phyloP scores from a whole-genome alignment of 92 coral and sea anemone genomes.

The Umimayanthus chanpuru region DNA sequence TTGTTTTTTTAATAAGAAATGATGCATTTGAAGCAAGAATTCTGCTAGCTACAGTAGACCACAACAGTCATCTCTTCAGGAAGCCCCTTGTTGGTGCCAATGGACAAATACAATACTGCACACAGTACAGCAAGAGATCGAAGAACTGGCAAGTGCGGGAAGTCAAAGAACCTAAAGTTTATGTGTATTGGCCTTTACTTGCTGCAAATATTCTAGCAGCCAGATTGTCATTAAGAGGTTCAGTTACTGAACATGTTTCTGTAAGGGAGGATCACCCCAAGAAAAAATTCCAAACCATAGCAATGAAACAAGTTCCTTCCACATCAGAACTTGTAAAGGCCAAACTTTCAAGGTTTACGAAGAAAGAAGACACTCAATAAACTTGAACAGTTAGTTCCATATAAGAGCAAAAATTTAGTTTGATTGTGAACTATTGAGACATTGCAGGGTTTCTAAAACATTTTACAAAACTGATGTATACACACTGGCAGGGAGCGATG shows the following conservation, averaged over 20 bases:
- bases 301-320: constrained; percentile 44
- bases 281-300: constrained; percentile 39
- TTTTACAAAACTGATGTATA: neutral
- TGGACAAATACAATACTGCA: constrained; percentile 32
- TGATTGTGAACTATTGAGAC: neutral
- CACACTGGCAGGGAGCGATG: neutral
- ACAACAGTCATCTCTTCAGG: constrained; percentile 42
- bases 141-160: constrained; percentile 42
- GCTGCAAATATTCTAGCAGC: constrained; percentile 16
- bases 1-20: neutral
- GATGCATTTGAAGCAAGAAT: constrained; percentile 24
- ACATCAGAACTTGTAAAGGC: constrained; percentile 38
- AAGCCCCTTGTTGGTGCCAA: constrained; percentile 31
- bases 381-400: neutral
- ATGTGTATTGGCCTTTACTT: constrained; percentile 44
- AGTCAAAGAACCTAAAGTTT: constrained; percentile 37
- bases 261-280: constrained; percentile 34
- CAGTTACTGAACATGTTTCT: constrained; percentile 10
- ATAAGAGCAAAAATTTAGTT: neutral
- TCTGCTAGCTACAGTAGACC: constrained; percentile 37
- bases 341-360: constrained; percentile 9
- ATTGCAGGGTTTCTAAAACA: neutral
- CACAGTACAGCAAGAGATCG: constrained; percentile 34
- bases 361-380: constrained; percentile 5
- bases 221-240: constrained; percentile 11